Base-by-base conservation (phyloP, 2,797 vertebrate species). In the Periophthalmus magnuspinnatus region DNA sequence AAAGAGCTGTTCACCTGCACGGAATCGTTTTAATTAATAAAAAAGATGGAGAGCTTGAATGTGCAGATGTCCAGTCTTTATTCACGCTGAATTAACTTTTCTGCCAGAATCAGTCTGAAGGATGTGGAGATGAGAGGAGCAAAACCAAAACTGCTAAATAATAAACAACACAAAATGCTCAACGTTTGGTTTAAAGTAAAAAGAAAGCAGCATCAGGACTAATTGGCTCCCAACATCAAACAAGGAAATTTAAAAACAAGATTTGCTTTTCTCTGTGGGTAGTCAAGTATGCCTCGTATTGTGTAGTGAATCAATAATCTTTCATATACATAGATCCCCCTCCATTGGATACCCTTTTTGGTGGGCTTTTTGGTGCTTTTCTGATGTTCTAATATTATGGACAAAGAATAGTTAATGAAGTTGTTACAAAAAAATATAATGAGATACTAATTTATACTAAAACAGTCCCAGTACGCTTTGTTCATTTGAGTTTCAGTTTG, bases 41-140 rank as follows among this genome's bases (percentile, higher is more conserved):
- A 65, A n/a, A 78, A 60, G 73, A 77, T 55, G 47, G 21, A 2
- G 57, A 61, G 68, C 59, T 72, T 81, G 17, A 34, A 77, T 74
- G 62, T 71, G 63, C 65, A 68, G 64, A 76, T 72, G 59, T 66
- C 61, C 28, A 19, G n/a, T 56, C 6, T 78, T 59, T 67, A 74
- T 75, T 65, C 45, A 32, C 19, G 11, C 7, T 55, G 34, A 76
- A 59, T 41, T 69, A 0, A 63, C 14, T 64, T 68, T 70, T 57
- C 24, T 68, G 41, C 11, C 41, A 55, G 57, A 34, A 75, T 60
- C 57, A 6, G 61, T 73, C 67, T 74, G 74, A 5, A 67, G 34
- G 50, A 54, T 13, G 34, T 36, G 34, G 13, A 50, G 24, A 56
- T 64, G 71, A 14, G 5, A 58, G 61, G 63, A 68, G 57, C 48